A percentile compares a stretch with the other conserved stretches of the same genome.
Evolutionary conservation across 2,113 vertebrate genomes (phyloP).

Genomic region (Benitochromis conjunctus): DNA sequence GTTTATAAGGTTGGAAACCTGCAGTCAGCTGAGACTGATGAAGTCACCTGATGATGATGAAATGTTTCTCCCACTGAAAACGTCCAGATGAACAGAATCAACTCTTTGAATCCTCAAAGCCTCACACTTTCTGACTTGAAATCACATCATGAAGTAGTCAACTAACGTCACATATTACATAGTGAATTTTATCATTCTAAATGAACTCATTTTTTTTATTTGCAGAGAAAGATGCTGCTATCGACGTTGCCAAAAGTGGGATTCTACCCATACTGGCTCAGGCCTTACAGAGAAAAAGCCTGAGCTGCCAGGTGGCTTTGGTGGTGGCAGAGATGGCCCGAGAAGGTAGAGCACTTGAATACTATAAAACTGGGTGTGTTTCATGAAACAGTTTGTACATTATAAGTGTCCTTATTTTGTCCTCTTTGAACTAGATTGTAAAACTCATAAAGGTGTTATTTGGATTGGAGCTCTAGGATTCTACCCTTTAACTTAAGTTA

Average conservation of each 20-base stretch:
- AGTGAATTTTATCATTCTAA: background rate
- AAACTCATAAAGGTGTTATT: too few relatives aligned
- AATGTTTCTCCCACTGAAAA: too few relatives aligned
- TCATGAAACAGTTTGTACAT: background rate
- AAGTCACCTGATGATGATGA: too few relatives aligned
- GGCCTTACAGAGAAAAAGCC: conserved; percentile 68
- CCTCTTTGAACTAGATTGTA: background rate
- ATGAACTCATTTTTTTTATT: background rate
- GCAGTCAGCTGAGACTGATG: too few relatives aligned
- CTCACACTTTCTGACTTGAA: background rate
- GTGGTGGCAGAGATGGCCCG: conserved; percentile 82
- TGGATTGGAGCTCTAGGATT: background rate
- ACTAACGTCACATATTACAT: background rate
- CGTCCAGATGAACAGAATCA: background rate
- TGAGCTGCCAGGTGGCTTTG: conserved; percentile 76
- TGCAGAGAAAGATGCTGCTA: conserved; percentile 75
- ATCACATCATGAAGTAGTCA: background rate
- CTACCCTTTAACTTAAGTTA: background rate
- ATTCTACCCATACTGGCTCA: conserved; percentile 74
- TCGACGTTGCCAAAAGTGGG: conserved; percentile 68
- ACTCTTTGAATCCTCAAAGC: background rate
- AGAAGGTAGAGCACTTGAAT: conserved; percentile 66
- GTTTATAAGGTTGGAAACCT: too few relatives aligned
- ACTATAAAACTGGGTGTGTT: background rate
- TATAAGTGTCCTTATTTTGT: background rate